These are phyloP conservation scores for Ametastegia equiseti DNA, from an alignment of 2,888 invertebrate species.

Conservation along the genomic window DNA sequence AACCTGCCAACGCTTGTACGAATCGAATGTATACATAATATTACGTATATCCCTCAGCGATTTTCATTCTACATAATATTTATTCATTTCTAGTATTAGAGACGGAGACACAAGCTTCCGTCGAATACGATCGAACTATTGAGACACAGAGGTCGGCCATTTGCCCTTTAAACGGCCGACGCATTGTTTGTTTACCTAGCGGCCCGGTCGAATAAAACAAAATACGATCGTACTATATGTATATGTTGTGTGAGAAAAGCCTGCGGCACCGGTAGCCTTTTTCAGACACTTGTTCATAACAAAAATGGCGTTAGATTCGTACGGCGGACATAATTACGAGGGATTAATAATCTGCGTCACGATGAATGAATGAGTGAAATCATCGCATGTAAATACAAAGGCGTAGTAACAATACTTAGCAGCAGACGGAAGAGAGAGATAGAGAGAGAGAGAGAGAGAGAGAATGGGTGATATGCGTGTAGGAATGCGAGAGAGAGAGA, in stretches of 20 bases:
- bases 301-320: background rate
- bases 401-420: constrained; percentile 21
- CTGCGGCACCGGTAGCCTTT: background rate
- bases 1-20: background rate
- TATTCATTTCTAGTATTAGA: background rate
- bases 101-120: background rate
- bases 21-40: background rate
- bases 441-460: background rate
- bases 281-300: background rate
- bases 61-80: background rate
- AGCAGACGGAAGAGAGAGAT: background rate
- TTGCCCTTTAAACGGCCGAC: constrained; percentile 76
- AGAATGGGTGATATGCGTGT: background rate
- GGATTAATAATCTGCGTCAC: background rate
- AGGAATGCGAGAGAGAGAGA: background rate
- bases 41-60: background rate
- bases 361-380: background rate
- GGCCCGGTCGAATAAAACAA: constrained; percentile 44
- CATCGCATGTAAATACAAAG: background rate
- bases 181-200: constrained; percentile 80
- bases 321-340: background rate
- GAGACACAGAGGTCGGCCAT: constrained; percentile 77
- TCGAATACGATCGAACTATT: background rate
- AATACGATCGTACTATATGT: constrained; percentile 67
- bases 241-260: background rate